Evolutionary conservation across 1,140 invertebrate species (phyloP), one percentile per base, ranked within the genome.

Genomic region (Palaemon carinicauda): DNA sequence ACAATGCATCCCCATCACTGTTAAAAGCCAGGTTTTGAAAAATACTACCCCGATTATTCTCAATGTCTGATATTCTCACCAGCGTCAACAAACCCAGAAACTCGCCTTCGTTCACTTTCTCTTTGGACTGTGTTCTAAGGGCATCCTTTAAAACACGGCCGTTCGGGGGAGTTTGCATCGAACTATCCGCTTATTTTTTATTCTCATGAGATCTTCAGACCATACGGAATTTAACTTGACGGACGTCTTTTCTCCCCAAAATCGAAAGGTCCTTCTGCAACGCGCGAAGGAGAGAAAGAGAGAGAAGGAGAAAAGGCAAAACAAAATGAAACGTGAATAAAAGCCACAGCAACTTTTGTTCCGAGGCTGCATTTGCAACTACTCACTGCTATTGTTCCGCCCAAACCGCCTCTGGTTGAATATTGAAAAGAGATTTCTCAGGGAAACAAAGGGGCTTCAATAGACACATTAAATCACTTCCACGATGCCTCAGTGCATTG

Each of bases 351-450:
- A 83, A 77, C 52, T 33, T 60, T 79, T 14, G 74, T 78, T 71
- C 29, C n/a, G 19, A 33, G 82, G 12, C 21, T 78, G 82, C 82
- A 85, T 85, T 71, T 85, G 82, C 82, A 85, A 85, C 75, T 85
- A 69, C 82, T 79, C 77, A 52, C 51, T 41, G 17, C 82, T 75
- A 85, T 85, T 85, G 82, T 85, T 69, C 71, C 31, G 75, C 69
- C 84, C 84, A 86, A 86, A 86, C 84, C 84, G 77, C 84, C 77
- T 80, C 84, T 73, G 84, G 84, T 73, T 86, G 84, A 80, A 86
- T 86, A 86, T 86, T 86, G 84, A 86, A 86, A 86, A 86, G 84
- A 86, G 84, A 86, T 86, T 86, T 86, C 84, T 86, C 84, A 80
- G 84, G 41, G 84, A 86, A 86, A 86, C 84, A 86, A 86, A 86